Evolutionary conservation across 2,113 vertebrate genomes (phyloP).

Genomic region (Bostrychus sinensis): DNA sequence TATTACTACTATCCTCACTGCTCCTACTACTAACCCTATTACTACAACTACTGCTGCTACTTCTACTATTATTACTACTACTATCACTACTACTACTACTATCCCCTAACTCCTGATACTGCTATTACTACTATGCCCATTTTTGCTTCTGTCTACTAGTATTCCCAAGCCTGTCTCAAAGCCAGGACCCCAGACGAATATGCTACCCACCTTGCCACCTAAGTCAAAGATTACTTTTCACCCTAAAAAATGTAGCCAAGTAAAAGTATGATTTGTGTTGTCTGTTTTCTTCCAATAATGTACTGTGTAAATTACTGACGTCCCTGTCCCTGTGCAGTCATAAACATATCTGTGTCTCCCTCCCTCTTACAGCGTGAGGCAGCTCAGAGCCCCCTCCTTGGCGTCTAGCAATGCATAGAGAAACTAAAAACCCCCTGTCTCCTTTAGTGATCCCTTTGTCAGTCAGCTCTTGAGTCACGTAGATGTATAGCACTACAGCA

Average conservation of each 20-base stretch:
- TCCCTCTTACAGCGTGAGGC: constrained; percentile 27
- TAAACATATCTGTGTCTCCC: constrained; percentile 40
- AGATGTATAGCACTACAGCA: constrained; percentile 51
- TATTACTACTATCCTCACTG: constrained; percentile 1
- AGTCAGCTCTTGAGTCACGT: constrained; percentile 38
- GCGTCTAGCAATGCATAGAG: constrained; percentile 15
- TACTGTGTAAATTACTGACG: constrained; percentile 38
- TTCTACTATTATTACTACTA: too few species aligned
- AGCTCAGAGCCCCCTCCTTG: constrained; percentile 30
- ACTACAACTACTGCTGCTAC: too few species aligned
- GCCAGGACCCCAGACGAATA: too few species aligned
- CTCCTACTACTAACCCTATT: too few species aligned
- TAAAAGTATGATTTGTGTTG: not conserved
- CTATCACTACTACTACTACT: too few species aligned
- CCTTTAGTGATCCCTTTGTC: constrained; percentile 42
- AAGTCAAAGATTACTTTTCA: too few species aligned
- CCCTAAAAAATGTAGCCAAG: too few species aligned
- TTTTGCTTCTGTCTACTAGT: too few species aligned
- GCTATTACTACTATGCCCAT: too few species aligned
- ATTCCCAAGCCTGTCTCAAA: too few species aligned
- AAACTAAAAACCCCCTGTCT: constrained; percentile 29
- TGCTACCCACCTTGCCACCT: too few species aligned
- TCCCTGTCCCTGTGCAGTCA: constrained; percentile 24
- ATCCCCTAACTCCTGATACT: too few species aligned
- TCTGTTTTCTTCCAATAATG: not conserved